A percentile compares a stretch with the other conserved stretches of the same genome.
Evolutionary conservation across 2,888 invertebrate species (phyloP).

Genomic region (Julus scandinavius): DNA sequence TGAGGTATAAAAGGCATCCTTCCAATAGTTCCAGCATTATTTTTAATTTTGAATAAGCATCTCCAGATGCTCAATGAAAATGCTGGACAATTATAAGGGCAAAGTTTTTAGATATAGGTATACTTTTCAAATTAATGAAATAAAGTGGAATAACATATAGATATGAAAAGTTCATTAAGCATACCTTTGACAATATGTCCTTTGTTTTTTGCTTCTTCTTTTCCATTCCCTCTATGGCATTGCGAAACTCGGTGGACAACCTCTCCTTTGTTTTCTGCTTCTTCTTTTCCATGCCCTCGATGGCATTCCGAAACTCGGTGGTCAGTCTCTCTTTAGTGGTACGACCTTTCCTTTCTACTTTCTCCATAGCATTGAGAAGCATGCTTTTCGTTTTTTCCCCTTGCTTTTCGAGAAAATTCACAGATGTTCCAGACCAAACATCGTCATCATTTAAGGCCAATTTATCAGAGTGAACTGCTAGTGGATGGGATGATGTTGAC

Average conservation of each 20-base stretch:
- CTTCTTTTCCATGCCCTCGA: slow-evolving; percentile 55
- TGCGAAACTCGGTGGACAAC: slow-evolving; percentile 48
- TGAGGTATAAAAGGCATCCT: too few species aligned
- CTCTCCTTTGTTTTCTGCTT: slow-evolving; percentile 53
- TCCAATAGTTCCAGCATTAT: too few species aligned
- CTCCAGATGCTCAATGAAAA: too few species aligned
- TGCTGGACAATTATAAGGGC: too few species aligned
- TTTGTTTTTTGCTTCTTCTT: slow-evolving; percentile 54
- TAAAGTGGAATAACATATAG: background rate
- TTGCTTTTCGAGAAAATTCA: slow-evolving; percentile 49
- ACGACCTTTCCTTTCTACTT: slow-evolving; percentile 51
- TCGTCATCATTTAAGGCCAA: background rate
- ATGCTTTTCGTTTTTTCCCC: slow-evolving; percentile 18
- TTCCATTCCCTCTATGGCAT: slow-evolving; percentile 54
- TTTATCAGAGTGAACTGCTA: background rate
- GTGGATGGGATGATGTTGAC: background rate
- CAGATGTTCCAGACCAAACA: background rate
- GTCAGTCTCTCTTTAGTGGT: slow-evolving; percentile 54
- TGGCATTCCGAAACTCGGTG: slow-evolving; percentile 49
- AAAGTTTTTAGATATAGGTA: too few species aligned
- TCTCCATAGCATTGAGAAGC: slow-evolving; percentile 52
- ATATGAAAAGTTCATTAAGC: background rate
- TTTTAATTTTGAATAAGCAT: too few species aligned
- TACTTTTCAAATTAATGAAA: background rate
- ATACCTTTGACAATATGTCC: slow-evolving; percentile 22